Base-by-base conservation (phyloP, 2,113 vertebrate species). In the Notothenia coriiceps region DNA sequence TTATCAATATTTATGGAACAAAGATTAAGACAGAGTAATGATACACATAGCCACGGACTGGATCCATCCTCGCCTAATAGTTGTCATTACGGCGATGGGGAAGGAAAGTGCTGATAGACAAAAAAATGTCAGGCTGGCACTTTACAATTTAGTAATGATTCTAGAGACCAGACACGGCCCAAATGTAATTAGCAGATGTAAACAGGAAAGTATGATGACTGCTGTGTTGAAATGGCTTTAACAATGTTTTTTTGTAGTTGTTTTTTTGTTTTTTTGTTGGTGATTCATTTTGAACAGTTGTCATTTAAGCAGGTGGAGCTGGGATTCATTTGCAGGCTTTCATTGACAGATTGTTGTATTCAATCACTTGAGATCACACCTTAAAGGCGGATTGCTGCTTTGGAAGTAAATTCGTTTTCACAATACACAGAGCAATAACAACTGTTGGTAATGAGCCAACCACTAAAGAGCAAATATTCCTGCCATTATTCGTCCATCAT, bases 1-100 rank as follows among this genome's bases (percentile, higher is more conserved):
- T 94, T 95, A 95, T 94, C 91, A 94, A 94, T 94, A 95, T 94
- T 95, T 93, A 94, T 94, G 93, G 93, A 92, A 92, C 90, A 90
- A 90, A 92, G 89, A 95, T 93, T 93, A 89, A 94, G 93, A 94
- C 78, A 83, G 91, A 94, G 90, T 93, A 89, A 91, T 91, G 89
- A 94, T 92, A 91, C 82, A 91, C 83, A 75, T 73, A 57, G 79
- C 86, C 86, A 49, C 86, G 40, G 83, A 69, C 82, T 85, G 92
- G 87, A 92, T 92, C 88, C 91, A 90, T 94, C 84, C 86, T 80
- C 71, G 72, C 81, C 88, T 94, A 93, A 94, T 95, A 92, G 92
- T 94, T 94, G 90, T 94, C 91, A 91, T 93, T 94, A 95, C 44
- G 51, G 82, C 17, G 35, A 92, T 20, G 86, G 80, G 74, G 86